Base-by-base conservation (phyloP, 2,113 vertebrate genomes). In the Sigmodon hispidus region DNA sequence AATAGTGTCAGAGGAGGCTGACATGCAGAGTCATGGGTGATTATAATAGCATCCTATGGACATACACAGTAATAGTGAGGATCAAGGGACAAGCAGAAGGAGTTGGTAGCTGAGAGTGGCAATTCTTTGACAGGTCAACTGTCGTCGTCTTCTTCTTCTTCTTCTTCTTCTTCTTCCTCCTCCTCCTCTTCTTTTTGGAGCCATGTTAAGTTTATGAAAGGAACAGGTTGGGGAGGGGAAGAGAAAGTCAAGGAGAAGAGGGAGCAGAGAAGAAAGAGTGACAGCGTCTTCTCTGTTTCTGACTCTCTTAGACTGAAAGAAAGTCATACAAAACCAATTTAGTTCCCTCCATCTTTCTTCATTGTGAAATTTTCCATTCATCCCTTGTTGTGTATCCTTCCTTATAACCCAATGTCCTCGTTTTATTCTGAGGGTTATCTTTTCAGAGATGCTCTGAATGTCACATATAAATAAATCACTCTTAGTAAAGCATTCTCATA, bases 61-160 rank as follows among this genome's bases (percentile, higher is more conserved):
- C 0, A 29, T 0, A 0, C 36, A 45, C 40, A 57, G 26, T 17
- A 40, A 48, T 2, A 24, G 1, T 3, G 2, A 77, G 22, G 36
- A n/a, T 70, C 36, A 5, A 59, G 63, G 10, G 5, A 8, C 43
- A 13, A 36, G 40, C 19, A 65, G 21, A 22, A 9, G 43, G 36
- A 16, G 10, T 26, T 6, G 3, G 63, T 4, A 73, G 31, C 11
- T 45, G 45, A 63, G 45, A 80, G 17, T 17, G 72, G 55, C 16
- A 80, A 89, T 1, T 3, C 36, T 43, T 92, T 80, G 76, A 8
- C 63, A 21, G 57, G 11, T n/a, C 55, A 76, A 29, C 12, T 69
- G 57, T 67, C 61, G 59, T 67, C 43, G 50, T 69, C 65, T 86
- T n/a, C n/a, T n/a, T n/a, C n/a, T n/a, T n/a, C n/a, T n/a, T n/a